Conservation (phyloP, 2,888 invertebrate genomes). For the Andrena dorsata region DNA sequence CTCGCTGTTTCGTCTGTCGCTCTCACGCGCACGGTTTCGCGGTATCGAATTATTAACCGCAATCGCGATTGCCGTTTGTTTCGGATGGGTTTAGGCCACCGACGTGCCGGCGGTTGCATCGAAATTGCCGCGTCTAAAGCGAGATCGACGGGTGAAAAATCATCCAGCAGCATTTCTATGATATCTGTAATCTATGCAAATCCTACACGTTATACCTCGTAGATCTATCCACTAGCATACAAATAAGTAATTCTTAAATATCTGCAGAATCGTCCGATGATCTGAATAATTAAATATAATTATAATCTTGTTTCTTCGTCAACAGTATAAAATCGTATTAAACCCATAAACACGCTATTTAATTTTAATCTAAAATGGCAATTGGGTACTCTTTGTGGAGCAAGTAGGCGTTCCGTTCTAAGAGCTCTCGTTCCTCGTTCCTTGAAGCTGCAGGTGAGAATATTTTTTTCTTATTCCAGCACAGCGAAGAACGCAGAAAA, state of each 20-base stretch:
- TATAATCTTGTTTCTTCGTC: too few relatives aligned
- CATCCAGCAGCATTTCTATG: neutral
- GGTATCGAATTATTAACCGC: constrained; percentile 80
- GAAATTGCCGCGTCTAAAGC: constrained; percentile 47
- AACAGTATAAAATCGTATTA: too few relatives aligned
- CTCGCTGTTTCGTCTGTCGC: constrained; percentile 56
- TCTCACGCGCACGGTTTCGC: constrained; percentile 66
- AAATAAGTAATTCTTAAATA: too few relatives aligned
- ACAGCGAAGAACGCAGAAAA: constrained; percentile 6
- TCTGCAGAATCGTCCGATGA: too few relatives aligned
- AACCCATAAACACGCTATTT: neutral
- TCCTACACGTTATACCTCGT: too few relatives aligned
- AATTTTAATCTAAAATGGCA: neutral
- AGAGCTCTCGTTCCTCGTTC: neutral
- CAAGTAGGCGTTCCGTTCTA: neutral
- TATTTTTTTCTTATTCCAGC: constrained; percentile 26
- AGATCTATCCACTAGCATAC: too few relatives aligned
- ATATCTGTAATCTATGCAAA: neutral
- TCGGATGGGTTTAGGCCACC: constrained; percentile 72
- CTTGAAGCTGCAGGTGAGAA: neutral
- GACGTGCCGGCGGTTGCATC: constrained; percentile 56
- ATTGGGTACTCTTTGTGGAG: neutral
- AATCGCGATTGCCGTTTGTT: constrained; percentile 79
- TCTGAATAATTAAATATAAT: too few relatives aligned
- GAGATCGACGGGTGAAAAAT: constrained; percentile 23